Percentiles rank a stretch among this genome's conserved stretches.
Conservation (phyloP, 2,888 invertebrate species). For the Thereva unica region DNA sequence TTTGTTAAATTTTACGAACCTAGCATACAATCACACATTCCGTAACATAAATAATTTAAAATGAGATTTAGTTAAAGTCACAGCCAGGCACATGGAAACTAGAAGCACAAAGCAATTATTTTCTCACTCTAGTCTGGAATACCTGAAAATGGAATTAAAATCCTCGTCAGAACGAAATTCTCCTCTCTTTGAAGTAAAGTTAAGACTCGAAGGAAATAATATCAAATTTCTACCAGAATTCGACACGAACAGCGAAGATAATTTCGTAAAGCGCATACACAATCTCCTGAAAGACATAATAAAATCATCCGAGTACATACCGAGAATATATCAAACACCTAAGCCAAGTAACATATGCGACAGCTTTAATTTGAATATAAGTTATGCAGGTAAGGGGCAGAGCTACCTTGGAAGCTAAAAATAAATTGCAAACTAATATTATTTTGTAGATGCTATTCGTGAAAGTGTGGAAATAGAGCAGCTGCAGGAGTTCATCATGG, state of each 20-base stretch:
- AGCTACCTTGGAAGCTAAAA: no score
- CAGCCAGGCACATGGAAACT: background rate
- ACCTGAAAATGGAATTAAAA: constrained; percentile 40
- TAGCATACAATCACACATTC: background rate
- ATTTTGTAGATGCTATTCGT: constrained; percentile 57
- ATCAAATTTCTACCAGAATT: constrained; percentile 78
- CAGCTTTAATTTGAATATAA: no score
- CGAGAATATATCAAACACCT: constrained; percentile 65
- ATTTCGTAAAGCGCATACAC: constrained; percentile 72
- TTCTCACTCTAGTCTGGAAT: constrained; percentile 33
- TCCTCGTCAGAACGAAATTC: constrained; percentile 28
- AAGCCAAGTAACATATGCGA: constrained; percentile 51
- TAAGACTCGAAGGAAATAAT: constrained; percentile 72
- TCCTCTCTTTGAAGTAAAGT: constrained; percentile 78
- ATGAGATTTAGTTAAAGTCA: no score
- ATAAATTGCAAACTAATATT: no score
- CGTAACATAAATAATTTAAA: background rate
- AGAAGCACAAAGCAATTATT: constrained; percentile 9
- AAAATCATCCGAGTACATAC: constrained; percentile 73
- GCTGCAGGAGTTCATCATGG: constrained; percentile 61
- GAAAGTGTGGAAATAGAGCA: constrained; percentile 63
- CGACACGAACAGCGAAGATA: constrained; percentile 67
- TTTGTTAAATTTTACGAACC: no score
- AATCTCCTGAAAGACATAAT: constrained; percentile 78
- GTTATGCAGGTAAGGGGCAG: no score